These are phyloP conservation scores for Campaea margaritaria DNA, from an alignment of 2,888 invertebrate species.

Conservation along the genomic window DNA sequence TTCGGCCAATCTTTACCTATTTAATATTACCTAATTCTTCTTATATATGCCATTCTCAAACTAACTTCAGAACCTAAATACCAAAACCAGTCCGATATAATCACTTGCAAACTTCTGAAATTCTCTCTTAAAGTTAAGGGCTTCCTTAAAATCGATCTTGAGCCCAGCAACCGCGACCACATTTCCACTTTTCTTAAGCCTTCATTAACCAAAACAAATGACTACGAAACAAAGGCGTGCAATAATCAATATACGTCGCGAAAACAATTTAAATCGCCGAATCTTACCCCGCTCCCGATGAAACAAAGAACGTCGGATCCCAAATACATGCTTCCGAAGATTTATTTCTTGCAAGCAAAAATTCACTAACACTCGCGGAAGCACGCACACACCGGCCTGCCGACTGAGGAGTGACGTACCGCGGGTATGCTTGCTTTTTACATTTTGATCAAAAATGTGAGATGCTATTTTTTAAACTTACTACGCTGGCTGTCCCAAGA, in stretches of 20 bases:
- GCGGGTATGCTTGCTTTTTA: constrained; percentile 38
- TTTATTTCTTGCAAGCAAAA: constrained; percentile 69
- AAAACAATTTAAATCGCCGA: constrained; percentile 64
- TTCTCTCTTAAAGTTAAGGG: not conserved
- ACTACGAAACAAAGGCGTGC: constrained; percentile 46
- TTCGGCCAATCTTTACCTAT: too few relatives aligned
- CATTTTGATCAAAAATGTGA: not conserved
- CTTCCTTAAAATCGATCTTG: constrained; percentile 7
- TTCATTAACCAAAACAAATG: constrained; percentile 34
- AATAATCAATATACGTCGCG: constrained; percentile 69
- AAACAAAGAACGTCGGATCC: constrained; percentile 61
- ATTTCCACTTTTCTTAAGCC: constrained; percentile 14
- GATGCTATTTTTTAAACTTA: not conserved
- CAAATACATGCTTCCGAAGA: constrained; percentile 62
- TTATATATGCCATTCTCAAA: too few relatives aligned
- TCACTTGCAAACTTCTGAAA: not conserved
- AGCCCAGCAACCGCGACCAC: constrained; percentile 8
- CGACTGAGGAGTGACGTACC: constrained; percentile 7
- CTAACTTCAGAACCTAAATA: too few relatives aligned
- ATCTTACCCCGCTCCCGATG: constrained; percentile 57
- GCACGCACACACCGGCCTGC: constrained; percentile 22
- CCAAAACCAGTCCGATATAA: not conserved
- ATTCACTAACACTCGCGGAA: constrained; percentile 52
- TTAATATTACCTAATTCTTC: too few relatives aligned
- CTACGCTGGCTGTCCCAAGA: too few relatives aligned